These are phyloP conservation scores for Labeo catla DNA, from an alignment of 2,113 vertebrate genomes.

Conservation along the genomic window DNA sequence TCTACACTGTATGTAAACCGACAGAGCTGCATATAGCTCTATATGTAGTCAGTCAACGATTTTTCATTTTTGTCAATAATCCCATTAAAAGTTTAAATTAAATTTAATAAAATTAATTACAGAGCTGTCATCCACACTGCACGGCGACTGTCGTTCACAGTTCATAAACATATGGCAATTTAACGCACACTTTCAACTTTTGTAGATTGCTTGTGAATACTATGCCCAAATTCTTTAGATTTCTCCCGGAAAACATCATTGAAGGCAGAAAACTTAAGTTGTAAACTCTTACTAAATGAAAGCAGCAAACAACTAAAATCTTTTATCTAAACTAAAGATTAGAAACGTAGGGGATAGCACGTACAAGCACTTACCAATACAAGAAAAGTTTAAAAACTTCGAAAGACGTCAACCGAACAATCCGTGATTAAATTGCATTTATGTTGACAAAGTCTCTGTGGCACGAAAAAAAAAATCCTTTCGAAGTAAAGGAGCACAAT, in stretches of 20 bases:
- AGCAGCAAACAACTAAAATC: background rate
- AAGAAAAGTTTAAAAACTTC: background rate
- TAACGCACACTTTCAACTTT: constrained; percentile 16
- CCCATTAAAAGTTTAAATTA: background rate
- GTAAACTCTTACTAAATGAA: background rate
- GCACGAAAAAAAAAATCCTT: background rate
- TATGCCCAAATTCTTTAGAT: background rate
- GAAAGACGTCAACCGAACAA: background rate
- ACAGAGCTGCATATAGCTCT: background rate
- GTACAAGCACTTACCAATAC: constrained; percentile 22
- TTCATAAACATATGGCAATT: background rate
- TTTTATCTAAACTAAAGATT: background rate
- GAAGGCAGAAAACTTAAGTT: background rate
- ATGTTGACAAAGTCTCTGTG: background rate
- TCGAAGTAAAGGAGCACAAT: background rate
- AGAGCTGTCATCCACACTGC: background rate
- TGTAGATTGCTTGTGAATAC: constrained; percentile 12
- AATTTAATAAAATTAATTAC: no score
- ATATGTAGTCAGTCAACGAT: background rate
- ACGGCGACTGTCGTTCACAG: background rate
- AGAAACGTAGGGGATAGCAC: background rate
- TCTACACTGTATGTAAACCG: background rate
- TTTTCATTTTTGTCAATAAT: background rate
- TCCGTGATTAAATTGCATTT: constrained; percentile 10
- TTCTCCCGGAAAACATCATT: background rate